phyloP scores from a whole-genome alignment of 2,113 vertebrate species.

The Chamaetylas fuelleborni region DNA sequence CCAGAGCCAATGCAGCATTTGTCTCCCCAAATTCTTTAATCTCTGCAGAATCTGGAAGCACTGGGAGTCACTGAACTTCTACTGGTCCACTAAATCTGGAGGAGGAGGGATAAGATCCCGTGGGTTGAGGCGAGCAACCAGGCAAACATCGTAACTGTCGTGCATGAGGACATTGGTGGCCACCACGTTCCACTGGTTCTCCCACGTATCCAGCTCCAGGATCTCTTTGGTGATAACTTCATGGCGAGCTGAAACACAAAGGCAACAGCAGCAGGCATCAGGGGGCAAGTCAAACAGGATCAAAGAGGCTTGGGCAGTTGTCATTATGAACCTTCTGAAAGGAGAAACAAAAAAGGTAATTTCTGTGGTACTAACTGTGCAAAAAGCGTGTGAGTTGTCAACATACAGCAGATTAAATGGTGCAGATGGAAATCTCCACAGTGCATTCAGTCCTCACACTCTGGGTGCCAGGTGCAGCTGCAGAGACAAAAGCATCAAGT shows the following conservation, averaged over 20 bases:
- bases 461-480: background rate
- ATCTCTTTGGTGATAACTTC: conserved; percentile 94
- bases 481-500: background rate
- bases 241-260: conserved; percentile 84
- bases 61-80: background rate
- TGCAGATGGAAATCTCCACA: background rate
- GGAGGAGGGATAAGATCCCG: conserved; percentile 91
- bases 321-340: background rate
- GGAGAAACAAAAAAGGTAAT: background rate
- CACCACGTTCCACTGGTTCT: conserved; percentile 90
- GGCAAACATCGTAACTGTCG: conserved; percentile 92
- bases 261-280: background rate
- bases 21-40: background rate
- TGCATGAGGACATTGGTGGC: conserved; percentile 88
- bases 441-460: background rate
- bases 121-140: conserved; percentile 92
- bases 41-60: background rate
- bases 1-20: background rate
- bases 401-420: background rate
- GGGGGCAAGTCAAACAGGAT: background rate
- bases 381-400: background rate
- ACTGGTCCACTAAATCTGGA: conserved; percentile 79
- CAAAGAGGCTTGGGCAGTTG: background rate
- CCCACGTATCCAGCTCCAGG: conserved; percentile 89
- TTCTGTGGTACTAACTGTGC: background rate